A percentile compares a stretch with the other conserved stretches of the same genome.
Conservation (phyloP, 2,888 invertebrate genomes). For the Tinea trinotella region DNA sequence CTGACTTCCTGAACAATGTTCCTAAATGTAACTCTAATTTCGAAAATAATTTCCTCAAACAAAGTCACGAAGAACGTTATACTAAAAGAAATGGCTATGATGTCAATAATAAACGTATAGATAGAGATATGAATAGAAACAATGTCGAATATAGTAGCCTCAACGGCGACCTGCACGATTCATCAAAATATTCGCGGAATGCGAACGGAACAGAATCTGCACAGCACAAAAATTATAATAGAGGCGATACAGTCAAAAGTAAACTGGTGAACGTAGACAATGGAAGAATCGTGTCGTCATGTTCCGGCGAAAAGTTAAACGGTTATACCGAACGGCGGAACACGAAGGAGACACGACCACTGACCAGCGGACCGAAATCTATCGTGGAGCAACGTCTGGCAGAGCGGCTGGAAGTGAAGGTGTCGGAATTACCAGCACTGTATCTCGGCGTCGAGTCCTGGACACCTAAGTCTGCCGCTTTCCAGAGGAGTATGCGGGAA, state of each 20-base stretch:
- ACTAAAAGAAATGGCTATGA: constrained; percentile 62
- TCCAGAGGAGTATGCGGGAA: constrained; percentile 70
- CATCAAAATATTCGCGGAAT: constrained; percentile 66
- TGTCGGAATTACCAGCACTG: constrained; percentile 76
- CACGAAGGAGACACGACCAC: constrained; percentile 46
- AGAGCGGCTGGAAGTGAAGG: constrained; percentile 66
- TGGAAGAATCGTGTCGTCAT: constrained; percentile 64
- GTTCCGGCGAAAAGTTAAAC: constrained; percentile 60
- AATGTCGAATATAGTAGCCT: constrained; percentile 58
- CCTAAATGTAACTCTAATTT: constrained; percentile 69
- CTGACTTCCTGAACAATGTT: constrained; percentile 66
- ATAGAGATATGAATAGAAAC: constrained; percentile 60
- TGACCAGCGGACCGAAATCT: constrained; percentile 58
- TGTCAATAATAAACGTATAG: constrained; percentile 49
- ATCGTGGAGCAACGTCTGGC: constrained; percentile 63
- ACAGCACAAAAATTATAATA: constrained; percentile 66
- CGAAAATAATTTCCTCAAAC: constrained; percentile 65
- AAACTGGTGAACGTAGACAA: constrained; percentile 66
- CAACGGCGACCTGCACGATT: constrained; percentile 62
- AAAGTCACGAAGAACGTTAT: constrained; percentile 59
- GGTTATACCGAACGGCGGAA: constrained; percentile 53
- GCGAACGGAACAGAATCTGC: constrained; percentile 67
- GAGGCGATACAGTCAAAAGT: constrained; percentile 63
- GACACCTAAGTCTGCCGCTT: constrained; percentile 79
- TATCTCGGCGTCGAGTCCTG: constrained; percentile 81